These are phyloP conservation scores for Pocillopora grandis DNA, from an alignment of 92 coral and sea anemone species.

Conservation along the genomic window DNA sequence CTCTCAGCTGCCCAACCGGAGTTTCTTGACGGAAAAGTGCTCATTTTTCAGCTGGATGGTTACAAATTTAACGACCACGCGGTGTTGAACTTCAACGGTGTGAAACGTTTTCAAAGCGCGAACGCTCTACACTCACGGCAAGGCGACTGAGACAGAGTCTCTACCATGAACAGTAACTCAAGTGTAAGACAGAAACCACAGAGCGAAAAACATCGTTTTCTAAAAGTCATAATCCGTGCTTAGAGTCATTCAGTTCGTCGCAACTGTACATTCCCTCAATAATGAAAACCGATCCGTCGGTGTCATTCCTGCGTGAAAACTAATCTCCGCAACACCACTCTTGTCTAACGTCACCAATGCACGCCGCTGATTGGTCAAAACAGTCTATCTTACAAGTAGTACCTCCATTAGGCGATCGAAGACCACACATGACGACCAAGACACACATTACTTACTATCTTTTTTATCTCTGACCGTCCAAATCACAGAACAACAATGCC, in stretches of 20 bases:
- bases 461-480: slow-evolving; percentile 54
- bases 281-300: slow-evolving; percentile 28
- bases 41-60: slow-evolving; percentile 33
- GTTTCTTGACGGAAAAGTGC: slow-evolving; percentile 32
- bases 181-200: slow-evolving; percentile 13
- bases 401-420: slow-evolving; percentile 9
- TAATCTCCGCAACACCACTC: slow-evolving; percentile 16
- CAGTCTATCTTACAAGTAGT: slow-evolving; percentile 20
- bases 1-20: slow-evolving; percentile 68
- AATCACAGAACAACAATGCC: slow-evolving; percentile 33
- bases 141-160: background rate
- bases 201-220: slow-evolving; percentile 28
- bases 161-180: background rate
- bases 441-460: slow-evolving; percentile 21
- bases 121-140: slow-evolving; percentile 4
- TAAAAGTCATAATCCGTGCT: slow-evolving; percentile 45
- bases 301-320: slow-evolving; percentile 35
- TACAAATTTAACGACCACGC: slow-evolving; percentile 39
- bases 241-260: slow-evolving; percentile 20
- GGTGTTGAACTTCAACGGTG: slow-evolving; percentile 20
- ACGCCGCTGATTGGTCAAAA: slow-evolving; percentile 39
- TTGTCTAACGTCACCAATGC: slow-evolving; percentile 36
- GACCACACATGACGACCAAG: slow-evolving; percentile 61
- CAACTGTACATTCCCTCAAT: slow-evolving; percentile 30
- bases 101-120: slow-evolving; percentile 16